Percentiles rank a stretch among this genome's conserved stretches.
phyloP scores from a whole-genome alignment of 2,888 invertebrate species.

The Dicyrtoma fusca region DNA sequence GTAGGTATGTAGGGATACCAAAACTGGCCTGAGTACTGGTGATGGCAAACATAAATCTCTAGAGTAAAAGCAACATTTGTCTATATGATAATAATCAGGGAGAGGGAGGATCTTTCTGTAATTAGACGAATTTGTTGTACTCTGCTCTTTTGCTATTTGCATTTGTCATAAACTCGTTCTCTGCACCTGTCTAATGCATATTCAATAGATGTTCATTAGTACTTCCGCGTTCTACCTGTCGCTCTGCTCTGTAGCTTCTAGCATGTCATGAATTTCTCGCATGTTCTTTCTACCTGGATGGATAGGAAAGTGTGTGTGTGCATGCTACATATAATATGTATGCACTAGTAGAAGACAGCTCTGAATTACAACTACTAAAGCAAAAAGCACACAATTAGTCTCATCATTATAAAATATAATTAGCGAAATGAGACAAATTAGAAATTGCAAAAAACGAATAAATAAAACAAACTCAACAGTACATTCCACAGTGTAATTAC shows the following conservation, averaged over 20 bases:
- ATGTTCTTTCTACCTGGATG: no score
- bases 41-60: no score
- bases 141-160: background rate
- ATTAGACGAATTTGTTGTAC: background rate
- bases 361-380: no score
- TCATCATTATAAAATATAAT: constrained; percentile 23
- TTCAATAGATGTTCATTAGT: constrained; percentile 19
- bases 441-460: background rate
- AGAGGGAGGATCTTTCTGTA: background rate
- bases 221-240: constrained; percentile 24
- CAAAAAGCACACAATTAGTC: background rate
- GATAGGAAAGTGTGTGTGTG: no score
- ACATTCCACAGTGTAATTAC: constrained; percentile 24
- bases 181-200: background rate
- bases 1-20: no score
- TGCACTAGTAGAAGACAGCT: no score
- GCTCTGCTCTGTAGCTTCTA: background rate
- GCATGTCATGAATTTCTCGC: background rate
- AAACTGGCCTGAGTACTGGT: no score
- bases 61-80: no score
- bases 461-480: constrained; percentile 12
- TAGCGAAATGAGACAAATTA: constrained; percentile 27
- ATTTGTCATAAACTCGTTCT: background rate
- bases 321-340: no score
- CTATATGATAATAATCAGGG: background rate